Evolutionary conservation across 2,113 vertebrate genomes (phyloP).

Genomic region (Spea multiplicata): DNA sequence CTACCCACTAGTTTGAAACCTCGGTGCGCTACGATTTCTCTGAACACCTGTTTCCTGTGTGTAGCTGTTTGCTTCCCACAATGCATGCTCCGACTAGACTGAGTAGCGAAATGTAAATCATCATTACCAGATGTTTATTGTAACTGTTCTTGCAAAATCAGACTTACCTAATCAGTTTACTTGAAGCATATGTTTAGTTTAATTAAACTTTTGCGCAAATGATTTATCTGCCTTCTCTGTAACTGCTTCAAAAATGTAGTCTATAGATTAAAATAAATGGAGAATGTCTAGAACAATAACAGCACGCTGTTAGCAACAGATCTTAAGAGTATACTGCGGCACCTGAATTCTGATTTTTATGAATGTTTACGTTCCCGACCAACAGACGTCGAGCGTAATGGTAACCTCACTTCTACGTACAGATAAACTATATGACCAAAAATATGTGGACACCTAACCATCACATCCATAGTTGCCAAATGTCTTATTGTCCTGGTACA

Average conservation of each 20-base stretch:
- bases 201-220: slow-evolving; percentile 64
- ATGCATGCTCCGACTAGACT: slow-evolving; percentile 37
- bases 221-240: slow-evolving; percentile 60
- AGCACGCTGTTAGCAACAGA: too few species aligned
- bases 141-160: slow-evolving; percentile 60
- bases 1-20: slow-evolving; percentile 5
- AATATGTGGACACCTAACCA: too few species aligned
- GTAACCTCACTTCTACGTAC: too few species aligned
- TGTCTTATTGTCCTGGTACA: too few species aligned
- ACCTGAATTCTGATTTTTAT: too few species aligned
- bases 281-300: too few species aligned
- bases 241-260: slow-evolving; percentile 52
- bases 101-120: slow-evolving; percentile 56
- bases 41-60: not conserved
- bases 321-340: too few species aligned
- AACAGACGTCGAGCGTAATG: too few species aligned
- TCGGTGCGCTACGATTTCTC: slow-evolving; percentile 15
- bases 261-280: too few species aligned
- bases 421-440: too few species aligned
- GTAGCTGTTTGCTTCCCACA: slow-evolving; percentile 17
- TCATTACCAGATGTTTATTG: slow-evolving; percentile 63
- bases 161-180: slow-evolving; percentile 59
- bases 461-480: too few species aligned
- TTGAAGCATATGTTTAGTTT: slow-evolving; percentile 64
- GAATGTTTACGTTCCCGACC: too few species aligned